Conservation (phyloP, 2,888 invertebrate genomes). For the Temnothorax rugatulus region DNA sequence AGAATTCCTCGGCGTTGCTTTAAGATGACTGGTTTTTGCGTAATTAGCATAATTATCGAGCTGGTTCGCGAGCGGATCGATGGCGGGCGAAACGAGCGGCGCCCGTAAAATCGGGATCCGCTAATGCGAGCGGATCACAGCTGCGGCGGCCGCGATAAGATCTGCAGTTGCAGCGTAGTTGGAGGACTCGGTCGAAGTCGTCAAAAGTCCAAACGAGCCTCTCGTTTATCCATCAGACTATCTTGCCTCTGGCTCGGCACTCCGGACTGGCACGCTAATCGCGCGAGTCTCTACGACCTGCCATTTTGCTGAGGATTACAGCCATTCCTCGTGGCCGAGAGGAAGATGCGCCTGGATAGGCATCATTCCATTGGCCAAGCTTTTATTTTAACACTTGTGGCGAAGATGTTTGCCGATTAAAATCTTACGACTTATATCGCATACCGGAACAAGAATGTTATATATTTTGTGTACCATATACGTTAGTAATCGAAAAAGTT, state of each 20-base stretch:
- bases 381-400: constrained; percentile 50
- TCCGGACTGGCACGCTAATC: constrained; percentile 69
- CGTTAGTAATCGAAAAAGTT: not conserved
- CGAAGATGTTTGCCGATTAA: constrained; percentile 41
- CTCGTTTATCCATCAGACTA: constrained; percentile 75
- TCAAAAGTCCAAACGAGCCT: constrained; percentile 74
- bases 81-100: constrained; percentile 23
- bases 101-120: constrained; percentile 39
- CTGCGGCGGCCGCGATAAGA: constrained; percentile 45
- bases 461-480: not conserved
- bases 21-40: constrained; percentile 53
- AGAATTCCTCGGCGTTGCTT: constrained; percentile 3
- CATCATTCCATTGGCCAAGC: constrained; percentile 27
- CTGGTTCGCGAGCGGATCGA: constrained; percentile 53
- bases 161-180: constrained; percentile 43
- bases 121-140: constrained; percentile 55
- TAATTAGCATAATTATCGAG: constrained; percentile 69
- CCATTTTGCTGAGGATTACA: constrained; percentile 63
- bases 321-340: constrained; percentile 45
- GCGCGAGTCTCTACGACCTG: constrained; percentile 70
- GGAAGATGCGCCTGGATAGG: constrained; percentile 41
- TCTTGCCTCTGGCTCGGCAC: constrained; percentile 65
- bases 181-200: constrained; percentile 64
- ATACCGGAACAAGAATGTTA: not conserved
- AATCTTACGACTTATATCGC: constrained; percentile 25